Conservation (phyloP, 2,888 invertebrate genomes). For the Andrena fulva region DNA sequence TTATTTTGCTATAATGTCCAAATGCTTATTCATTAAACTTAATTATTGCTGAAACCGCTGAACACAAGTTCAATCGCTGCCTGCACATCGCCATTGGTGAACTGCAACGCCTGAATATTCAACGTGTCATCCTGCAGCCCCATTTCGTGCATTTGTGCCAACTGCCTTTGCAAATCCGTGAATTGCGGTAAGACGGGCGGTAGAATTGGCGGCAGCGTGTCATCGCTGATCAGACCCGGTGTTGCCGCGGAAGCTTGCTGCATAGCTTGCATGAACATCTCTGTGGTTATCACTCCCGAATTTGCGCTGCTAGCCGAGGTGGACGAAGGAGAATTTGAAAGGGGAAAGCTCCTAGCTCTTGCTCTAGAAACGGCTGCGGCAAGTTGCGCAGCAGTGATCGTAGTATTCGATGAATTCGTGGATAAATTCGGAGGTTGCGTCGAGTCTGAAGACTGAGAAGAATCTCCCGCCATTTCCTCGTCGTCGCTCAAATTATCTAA, state of each 20-base stretch:
- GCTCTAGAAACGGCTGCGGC: constrained; percentile 90
- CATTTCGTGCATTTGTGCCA: constrained; percentile 95
- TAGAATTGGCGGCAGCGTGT: constrained; percentile 70
- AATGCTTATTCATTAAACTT: constrained; percentile 43
- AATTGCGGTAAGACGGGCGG: constrained; percentile 71
- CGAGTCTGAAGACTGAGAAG: constrained; percentile 84
- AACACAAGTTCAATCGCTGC: constrained; percentile 96
- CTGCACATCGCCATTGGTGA: constrained; percentile 94
- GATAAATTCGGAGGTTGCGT: constrained; percentile 76
- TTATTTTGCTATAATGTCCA: not conserved
- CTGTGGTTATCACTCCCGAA: constrained; percentile 88
- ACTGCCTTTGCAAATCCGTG: constrained; percentile 85
- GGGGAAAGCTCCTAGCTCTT: constrained; percentile 78
- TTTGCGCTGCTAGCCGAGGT: constrained; percentile 72
- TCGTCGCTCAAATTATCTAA: constrained; percentile 86
- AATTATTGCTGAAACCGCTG: constrained; percentile 86
- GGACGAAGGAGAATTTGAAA: constrained; percentile 72
- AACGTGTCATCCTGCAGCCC: constrained; percentile 94
- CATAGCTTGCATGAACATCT: constrained; percentile 93
- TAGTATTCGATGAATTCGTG: constrained; percentile 79
- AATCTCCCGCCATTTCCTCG: constrained; percentile 86
- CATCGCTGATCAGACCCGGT: constrained; percentile 61
- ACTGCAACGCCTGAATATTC: constrained; percentile 93
- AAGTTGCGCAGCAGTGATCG: constrained; percentile 91
- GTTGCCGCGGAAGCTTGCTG: constrained; percentile 88